Conservation (phyloP, 2,797 vertebrate species). For the Oreochromis grahami region DNA sequence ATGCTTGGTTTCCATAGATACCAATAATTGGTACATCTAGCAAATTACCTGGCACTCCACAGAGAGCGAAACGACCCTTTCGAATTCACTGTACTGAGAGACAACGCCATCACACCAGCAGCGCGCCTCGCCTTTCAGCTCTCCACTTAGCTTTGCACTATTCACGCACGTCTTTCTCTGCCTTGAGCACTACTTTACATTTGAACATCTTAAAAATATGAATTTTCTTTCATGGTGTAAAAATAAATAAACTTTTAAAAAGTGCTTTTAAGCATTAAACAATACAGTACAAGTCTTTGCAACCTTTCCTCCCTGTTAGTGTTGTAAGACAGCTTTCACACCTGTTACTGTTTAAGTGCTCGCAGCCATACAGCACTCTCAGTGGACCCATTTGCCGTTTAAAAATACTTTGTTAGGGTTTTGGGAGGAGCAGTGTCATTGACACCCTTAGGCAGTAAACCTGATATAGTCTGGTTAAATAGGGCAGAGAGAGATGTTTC, state of each 20-base stretch:
- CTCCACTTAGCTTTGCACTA: constrained; percentile 1
- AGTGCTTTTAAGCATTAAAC: constrained; percentile 7
- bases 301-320: constrained; percentile 54
- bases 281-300: constrained; percentile 31
- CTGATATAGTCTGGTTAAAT: constrained; percentile 54
- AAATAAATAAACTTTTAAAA: not conserved
- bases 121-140: constrained; percentile 3
- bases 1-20: constrained; percentile 77
- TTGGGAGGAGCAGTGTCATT: constrained; percentile 51
- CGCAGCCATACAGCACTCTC: constrained; percentile 38
- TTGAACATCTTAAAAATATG: not conserved
- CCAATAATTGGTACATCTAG: constrained; percentile 78
- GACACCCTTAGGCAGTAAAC: constrained; percentile 49
- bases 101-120: constrained; percentile 10
- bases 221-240: not conserved
- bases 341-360: constrained; percentile 55
- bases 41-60: constrained; percentile 73
- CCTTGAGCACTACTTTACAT: not conserved
- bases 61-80: constrained; percentile 60
- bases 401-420: constrained; percentile 72
- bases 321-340: constrained; percentile 55
- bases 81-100: constrained; percentile 54
- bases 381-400: constrained; percentile 63
- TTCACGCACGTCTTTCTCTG: not conserved
- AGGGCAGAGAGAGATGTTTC: constrained; percentile 42